Evolutionary conservation across 2,888 invertebrate species (phyloP), one percentile per base, ranked within the genome.

Genomic region (Plagodis pulveraria): DNA sequence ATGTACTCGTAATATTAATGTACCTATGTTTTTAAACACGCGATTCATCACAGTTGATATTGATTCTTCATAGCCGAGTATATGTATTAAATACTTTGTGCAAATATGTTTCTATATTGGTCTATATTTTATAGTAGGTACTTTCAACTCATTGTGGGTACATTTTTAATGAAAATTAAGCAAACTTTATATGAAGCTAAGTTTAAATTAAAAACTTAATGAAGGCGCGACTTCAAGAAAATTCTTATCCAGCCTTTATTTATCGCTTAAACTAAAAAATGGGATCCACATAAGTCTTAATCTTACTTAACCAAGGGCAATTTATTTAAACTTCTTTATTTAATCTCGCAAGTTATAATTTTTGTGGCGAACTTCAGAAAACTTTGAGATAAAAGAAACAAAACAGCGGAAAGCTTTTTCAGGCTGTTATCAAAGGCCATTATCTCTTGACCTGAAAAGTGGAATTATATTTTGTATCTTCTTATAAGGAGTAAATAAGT

Each of bases 381-480:
- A 89, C 86, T 90, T 83, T 74, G 78, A 86, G 88, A 89, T 88
- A 90, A 89, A 89, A 84, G 87, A 88, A 91, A 89, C 89, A 89
- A 89, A 91, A 90, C 91, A 91, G 86, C 89, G 90, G 90, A 91
- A 91, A 91, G 91, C 91, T 91, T 91, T 90, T 86, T 87, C 89
- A 86, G 85, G 81, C 86, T 87, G 85, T 89, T 91, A 91, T 90
- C 90, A 91, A 89, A 90, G 86, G 82, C 88, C 87, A 90, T 91
- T 91, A 91, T 89, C 89, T 88, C 80, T 85, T 89, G 91, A 91
- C 89, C 90, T 91, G 87, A 87, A 89, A 90, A 87, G 83, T 87
- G 83, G 87, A 89, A 91, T 91, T 88, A 90, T 89, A 90, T 91
- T 91, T 90, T 89, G 89, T 87, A 89, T 86, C 83, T 83, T 81